Evolutionary conservation across 2,113 vertebrate species (phyloP).

Genomic region (Microcebus griseorufus): DNA sequence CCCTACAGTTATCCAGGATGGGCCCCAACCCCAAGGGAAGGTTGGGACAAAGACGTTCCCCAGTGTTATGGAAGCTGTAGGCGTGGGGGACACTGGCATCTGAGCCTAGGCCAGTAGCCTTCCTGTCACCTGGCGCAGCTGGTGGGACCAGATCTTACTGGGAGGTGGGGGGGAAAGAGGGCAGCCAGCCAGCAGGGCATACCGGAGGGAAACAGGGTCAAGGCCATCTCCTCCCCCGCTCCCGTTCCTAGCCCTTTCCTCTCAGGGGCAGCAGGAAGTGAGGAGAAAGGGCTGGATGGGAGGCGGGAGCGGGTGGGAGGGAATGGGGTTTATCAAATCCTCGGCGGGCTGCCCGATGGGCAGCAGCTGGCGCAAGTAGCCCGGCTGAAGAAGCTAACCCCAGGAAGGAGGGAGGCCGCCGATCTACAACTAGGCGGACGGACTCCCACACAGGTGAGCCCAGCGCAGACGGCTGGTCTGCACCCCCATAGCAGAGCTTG

Average conservation of each 20-base stretch:
- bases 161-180: not conserved
- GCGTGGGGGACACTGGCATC: not conserved
- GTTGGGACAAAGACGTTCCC: not conserved
- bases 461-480: not conserved
- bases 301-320: constrained; percentile 66
- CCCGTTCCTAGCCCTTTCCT: constrained; percentile 67
- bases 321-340: constrained; percentile 71
- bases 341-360: constrained; percentile 30
- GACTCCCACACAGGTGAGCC: constrained; percentile 69
- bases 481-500: not conserved
- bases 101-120: not conserved
- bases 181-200: not conserved
- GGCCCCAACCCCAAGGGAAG: not conserved
- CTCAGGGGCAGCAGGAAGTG: constrained; percentile 80
- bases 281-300: constrained; percentile 71
- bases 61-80: not conserved
- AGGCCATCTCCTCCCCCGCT: constrained; percentile 7
- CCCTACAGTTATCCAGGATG: not conserved
- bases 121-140: constrained; percentile 48
- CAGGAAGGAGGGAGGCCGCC: constrained; percentile 8
- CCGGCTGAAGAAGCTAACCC: constrained; percentile 10
- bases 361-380: constrained; percentile 55
- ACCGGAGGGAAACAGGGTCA: constrained; percentile 51
- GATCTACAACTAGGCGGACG: not conserved
- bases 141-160: not conserved